Evolutionary conservation across 2,888 invertebrate species (phyloP).

Genomic region (Oligia latruncula): DNA sequence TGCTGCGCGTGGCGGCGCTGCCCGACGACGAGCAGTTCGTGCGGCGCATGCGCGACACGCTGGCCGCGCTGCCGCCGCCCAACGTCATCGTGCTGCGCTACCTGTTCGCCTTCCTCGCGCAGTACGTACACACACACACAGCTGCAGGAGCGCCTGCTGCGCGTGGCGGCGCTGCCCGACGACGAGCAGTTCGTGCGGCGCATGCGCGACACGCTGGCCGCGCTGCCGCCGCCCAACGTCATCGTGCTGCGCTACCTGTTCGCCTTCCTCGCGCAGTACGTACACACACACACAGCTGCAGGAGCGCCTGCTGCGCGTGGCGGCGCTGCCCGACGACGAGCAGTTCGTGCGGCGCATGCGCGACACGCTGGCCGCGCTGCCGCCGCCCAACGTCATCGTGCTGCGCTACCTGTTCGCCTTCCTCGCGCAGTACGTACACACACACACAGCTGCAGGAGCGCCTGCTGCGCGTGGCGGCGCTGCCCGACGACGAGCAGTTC

Average conservation of each 20-base stretch:
- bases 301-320: too few relatives aligned
- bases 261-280: constrained; percentile 96
- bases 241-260: constrained; percentile 98
- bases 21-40: constrained; percentile 75
- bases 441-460: constrained; percentile 32
- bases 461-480: too few relatives aligned
- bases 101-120: constrained; percentile 98
- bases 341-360: too few relatives aligned
- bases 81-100: constrained; percentile 95
- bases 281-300: constrained; percentile 76
- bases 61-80: constrained; percentile 93
- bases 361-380: too few relatives aligned
- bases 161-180: too few relatives aligned
- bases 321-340: too few relatives aligned
- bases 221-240: constrained; percentile 95
- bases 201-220: constrained; percentile 91
- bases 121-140: constrained; percentile 84
- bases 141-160: constrained; percentile 64
- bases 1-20: too few relatives aligned
- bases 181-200: constrained; percentile 87
- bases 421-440: too few relatives aligned
- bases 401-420: too few relatives aligned
- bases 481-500: too few relatives aligned
- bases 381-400: too few relatives aligned
- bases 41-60: constrained; percentile 89